phyloP scores from a whole-genome alignment of 2,113 vertebrate genomes.

The Cacatua alba region DNA sequence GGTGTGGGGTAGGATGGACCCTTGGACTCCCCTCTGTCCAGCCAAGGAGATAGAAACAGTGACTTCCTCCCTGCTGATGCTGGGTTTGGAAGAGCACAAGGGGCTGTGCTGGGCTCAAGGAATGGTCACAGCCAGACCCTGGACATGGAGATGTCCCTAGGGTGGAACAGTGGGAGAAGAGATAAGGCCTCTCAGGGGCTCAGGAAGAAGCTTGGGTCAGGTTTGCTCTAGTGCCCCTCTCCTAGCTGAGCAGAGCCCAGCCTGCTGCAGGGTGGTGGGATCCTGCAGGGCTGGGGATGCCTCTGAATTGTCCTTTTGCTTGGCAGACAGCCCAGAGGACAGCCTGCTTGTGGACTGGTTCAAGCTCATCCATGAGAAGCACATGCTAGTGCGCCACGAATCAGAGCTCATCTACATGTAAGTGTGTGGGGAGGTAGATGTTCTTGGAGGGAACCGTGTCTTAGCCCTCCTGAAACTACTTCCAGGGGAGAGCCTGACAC shows the following conservation, averaged over 20 bases:
- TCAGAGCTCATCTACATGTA: constrained; percentile 90
- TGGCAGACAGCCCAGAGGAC: constrained; percentile 85
- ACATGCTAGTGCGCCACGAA: constrained; percentile 83
- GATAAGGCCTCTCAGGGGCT: background rate
- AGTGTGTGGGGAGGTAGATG: constrained; percentile 55
- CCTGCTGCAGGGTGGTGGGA: background rate
- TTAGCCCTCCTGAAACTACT: background rate
- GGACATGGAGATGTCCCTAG: background rate
- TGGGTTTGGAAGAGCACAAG: background rate
- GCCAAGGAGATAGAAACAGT: background rate
- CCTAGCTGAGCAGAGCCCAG: background rate
- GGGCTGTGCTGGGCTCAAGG: background rate
- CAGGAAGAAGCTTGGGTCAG: background rate
- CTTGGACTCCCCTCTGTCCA: background rate
- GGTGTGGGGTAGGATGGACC: background rate
- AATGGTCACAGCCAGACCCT: background rate
- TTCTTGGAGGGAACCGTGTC: background rate
- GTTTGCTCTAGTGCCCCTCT: background rate
- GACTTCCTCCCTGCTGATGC: background rate
- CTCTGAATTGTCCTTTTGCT: constrained; percentile 9
- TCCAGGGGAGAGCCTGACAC: background rate
- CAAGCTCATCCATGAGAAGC: constrained; percentile 87
- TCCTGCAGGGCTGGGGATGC: background rate
- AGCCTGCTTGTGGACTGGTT: constrained; percentile 90
- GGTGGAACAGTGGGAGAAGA: background rate